Evolutionary conservation across 2,888 invertebrate species (phyloP).

Genomic region (Eumacrocentrus americanus): DNA sequence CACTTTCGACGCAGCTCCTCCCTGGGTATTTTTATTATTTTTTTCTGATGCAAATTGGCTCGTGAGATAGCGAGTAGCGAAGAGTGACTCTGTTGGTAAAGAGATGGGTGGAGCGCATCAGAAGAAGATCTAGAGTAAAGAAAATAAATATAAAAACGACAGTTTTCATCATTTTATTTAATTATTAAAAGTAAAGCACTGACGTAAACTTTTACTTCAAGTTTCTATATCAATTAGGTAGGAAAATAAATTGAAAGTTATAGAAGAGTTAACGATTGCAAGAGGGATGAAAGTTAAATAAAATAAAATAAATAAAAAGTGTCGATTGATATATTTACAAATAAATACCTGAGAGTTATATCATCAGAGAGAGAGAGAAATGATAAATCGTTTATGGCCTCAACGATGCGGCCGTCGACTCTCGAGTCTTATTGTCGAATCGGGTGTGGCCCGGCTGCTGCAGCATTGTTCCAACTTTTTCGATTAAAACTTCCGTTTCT

Average conservation of each 20-base stretch:
- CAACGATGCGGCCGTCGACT: constrained; percentile 12
- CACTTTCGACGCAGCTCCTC: constrained; percentile 22
- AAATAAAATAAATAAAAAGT: constrained; percentile 8
- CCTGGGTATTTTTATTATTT: constrained; percentile 22
- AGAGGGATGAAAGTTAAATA: no score
- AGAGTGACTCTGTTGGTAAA: no score
- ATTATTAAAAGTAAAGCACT: no score
- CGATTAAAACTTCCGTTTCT: constrained; percentile 52
- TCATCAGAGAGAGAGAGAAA: constrained; percentile 22
- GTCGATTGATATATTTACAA: constrained; percentile 5
- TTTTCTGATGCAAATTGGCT: constrained; percentile 36
- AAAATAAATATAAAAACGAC: no score
- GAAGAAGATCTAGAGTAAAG: no score
- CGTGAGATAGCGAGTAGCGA: not conserved
- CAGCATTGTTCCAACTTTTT: constrained; percentile 53
- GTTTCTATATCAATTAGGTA: no score
- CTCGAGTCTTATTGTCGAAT: constrained; percentile 41
- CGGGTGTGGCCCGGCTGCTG: constrained; percentile 29
- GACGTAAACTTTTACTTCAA: no score
- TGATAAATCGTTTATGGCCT: constrained; percentile 28
- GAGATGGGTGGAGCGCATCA: no score
- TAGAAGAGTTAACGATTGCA: no score
- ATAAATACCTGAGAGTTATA: constrained; percentile 28
- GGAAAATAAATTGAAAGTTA: no score
- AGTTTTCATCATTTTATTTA: no score